phyloP scores from a whole-genome alignment of 2,113 vertebrate species.

The Vulpes vulpes region DNA sequence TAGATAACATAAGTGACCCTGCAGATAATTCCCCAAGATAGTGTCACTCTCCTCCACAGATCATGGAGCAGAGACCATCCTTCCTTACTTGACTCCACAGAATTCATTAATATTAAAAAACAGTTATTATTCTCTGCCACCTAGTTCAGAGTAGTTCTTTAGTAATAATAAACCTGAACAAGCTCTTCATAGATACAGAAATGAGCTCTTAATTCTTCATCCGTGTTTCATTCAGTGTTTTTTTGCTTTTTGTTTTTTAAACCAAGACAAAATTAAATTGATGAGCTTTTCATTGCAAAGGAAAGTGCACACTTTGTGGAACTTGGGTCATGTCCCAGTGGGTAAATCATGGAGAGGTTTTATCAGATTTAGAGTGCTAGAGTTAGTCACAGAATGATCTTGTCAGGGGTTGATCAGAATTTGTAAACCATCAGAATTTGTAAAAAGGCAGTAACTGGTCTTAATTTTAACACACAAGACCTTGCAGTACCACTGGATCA shows the following conservation, averaged over 20 bases:
- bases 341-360: not conserved
- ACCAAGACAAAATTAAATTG: not conserved
- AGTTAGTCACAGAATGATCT: not conserved
- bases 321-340: not conserved
- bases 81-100: not conserved
- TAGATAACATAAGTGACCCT: not conserved
- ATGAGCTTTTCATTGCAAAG: not conserved
- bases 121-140: not conserved
- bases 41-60: not conserved
- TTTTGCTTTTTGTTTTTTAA: not conserved
- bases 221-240: not conserved
- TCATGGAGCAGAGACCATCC: not conserved
- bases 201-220: not conserved
- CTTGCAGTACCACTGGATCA: not conserved
- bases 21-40: not conserved
- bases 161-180: not conserved
- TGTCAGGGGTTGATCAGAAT: not conserved
- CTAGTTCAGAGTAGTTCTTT: not conserved
- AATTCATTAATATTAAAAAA: not conserved
- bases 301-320: not conserved
- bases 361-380: not conserved
- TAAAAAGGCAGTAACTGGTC: not conserved
- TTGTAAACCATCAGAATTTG: not conserved
- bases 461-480: not conserved
- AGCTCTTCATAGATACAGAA: not conserved